Evolutionary conservation across 2,888 invertebrate genomes (phyloP).

Genomic region (Nasonovia ribisnigri): DNA sequence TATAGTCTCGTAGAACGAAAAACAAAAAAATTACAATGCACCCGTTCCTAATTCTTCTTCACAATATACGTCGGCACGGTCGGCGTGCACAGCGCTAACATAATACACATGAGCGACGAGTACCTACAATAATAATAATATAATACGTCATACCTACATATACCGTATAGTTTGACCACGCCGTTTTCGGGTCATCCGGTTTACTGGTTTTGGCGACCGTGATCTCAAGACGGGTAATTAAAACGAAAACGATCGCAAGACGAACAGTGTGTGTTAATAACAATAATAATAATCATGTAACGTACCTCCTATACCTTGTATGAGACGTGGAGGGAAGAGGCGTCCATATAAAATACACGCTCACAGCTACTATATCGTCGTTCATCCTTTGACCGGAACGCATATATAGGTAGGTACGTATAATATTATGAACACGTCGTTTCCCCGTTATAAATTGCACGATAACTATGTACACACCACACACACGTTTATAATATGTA

Average conservation of each 20-base stretch:
- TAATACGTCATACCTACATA: not conserved
- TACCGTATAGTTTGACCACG: not conserved
- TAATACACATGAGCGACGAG: not conserved
- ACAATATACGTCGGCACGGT: not conserved
- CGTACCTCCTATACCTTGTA: not conserved
- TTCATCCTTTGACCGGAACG: slow-evolving; percentile 31
- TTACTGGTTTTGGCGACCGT: slow-evolving; percentile 45
- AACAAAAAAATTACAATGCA: not conserved
- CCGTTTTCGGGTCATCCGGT: slow-evolving; percentile 59
- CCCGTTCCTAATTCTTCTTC: not conserved
- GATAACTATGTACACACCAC: not conserved
- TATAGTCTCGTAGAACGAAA: not conserved
- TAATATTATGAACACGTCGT: not conserved
- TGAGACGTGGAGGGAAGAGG: not conserved
- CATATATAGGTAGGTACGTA: not conserved
- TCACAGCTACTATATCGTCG: not conserved
- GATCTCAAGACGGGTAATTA: slow-evolving; percentile 26
- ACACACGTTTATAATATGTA: not conserved
- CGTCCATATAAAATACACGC: not conserved
- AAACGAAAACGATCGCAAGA: slow-evolving; percentile 35
- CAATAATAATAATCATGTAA: not conserved
- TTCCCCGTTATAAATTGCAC: slow-evolving; percentile 27
- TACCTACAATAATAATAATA: not conserved
- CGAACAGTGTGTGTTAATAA: not conserved
- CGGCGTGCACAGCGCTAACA: not conserved